phyloP scores from a whole-genome alignment of 2,888 invertebrate species.

The Zele albiditarsus region DNA sequence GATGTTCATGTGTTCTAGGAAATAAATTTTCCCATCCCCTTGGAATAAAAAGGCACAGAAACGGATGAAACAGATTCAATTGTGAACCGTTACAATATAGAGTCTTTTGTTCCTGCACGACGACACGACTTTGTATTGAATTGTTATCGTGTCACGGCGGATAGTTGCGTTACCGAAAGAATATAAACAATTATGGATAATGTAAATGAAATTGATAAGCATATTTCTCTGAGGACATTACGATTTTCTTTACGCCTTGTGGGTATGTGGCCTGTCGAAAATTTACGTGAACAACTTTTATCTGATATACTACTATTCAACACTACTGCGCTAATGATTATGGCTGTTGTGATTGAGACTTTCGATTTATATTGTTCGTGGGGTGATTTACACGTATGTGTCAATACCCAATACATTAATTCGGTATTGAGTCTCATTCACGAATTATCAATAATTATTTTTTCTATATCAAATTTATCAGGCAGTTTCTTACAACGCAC shows the following conservation, averaged over 20 bases:
- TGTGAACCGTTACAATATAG: no score
- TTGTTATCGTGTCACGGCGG: no score
- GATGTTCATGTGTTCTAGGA: no score
- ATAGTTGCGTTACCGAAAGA: no score
- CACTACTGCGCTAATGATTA: slow-evolving; percentile 47
- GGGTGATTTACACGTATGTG: slow-evolving; percentile 51
- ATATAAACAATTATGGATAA: no score
- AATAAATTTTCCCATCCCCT: no score
- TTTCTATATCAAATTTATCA: slow-evolving; percentile 12
- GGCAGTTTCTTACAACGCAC: slow-evolving; percentile 51
- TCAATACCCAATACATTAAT: not conserved
- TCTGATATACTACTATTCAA: slow-evolving; percentile 49
- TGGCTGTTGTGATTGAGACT: slow-evolving; percentile 47
- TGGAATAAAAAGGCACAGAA: no score
- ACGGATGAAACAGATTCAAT: no score
- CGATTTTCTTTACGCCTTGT: slow-evolving; percentile 53
- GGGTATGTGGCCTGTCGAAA: slow-evolving; percentile 55
- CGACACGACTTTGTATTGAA: no score
- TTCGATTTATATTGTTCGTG: slow-evolving; percentile 53
- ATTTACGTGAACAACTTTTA: slow-evolving; percentile 47
- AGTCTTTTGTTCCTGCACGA: no score
- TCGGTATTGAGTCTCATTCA: not conserved
- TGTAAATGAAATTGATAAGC: not conserved
- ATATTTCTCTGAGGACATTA: slow-evolving; percentile 49
- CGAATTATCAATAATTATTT: no score